Conservation (phyloP, 2,888 invertebrate species). For the Caenorhabditis afra region DNA sequence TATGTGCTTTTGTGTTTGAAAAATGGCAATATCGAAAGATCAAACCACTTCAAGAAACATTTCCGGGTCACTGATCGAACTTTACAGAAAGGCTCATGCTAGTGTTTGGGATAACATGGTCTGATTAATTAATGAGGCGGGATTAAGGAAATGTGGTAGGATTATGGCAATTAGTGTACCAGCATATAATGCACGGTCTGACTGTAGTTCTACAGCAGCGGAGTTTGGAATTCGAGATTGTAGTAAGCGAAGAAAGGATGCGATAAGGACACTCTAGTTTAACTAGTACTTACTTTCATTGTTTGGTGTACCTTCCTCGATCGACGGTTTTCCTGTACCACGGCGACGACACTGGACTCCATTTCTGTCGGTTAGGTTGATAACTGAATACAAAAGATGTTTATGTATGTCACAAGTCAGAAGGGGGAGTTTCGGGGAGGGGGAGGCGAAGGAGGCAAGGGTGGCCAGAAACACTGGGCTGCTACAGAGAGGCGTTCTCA, state of each 20-base stretch:
- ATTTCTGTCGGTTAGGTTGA: constrained; percentile 24
- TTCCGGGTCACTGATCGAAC: background rate
- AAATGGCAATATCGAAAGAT: background rate
- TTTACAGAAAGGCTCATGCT: too few species aligned
- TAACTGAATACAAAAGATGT: constrained; percentile 5
- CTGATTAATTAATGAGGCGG: too few species aligned
- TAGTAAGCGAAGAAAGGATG: too few species aligned
- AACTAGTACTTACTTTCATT: constrained; percentile 17
- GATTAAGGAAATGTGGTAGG: too few species aligned
- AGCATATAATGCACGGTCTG: too few species aligned
- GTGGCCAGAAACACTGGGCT: constrained; percentile 12
- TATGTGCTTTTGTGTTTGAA: background rate
- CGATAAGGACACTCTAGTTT: too few species aligned
- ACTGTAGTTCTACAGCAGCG: too few species aligned
- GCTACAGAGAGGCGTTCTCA: constrained; percentile 20
- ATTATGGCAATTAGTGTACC: too few species aligned
- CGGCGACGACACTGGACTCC: constrained; percentile 34
- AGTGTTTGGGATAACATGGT: too few species aligned
- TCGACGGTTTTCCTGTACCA: constrained; percentile 20
- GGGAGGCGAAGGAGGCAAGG: background rate
- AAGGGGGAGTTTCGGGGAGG: background rate
- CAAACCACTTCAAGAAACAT: constrained; percentile 2
- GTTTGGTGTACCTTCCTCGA: constrained; percentile 17
- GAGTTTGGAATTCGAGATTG: too few species aligned
- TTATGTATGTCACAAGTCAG: background rate